phyloP scores from a whole-genome alignment of 1,140 invertebrate species.

The Apolygus lucorum region DNA sequence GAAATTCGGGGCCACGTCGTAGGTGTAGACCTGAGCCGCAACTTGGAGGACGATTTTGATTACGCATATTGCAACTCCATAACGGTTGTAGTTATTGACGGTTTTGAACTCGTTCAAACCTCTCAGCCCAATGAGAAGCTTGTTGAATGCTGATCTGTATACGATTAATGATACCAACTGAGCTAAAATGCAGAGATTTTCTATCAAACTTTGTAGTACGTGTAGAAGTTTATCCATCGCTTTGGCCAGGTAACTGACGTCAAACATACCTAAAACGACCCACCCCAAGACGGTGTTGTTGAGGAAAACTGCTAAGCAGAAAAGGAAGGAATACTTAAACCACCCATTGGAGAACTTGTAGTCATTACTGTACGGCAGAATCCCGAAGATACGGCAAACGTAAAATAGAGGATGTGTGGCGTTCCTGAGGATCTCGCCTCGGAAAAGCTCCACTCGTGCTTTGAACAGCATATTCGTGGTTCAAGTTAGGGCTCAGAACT shows the following conservation, averaged over 20 bases:
- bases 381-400: not conserved
- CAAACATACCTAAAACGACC: not conserved
- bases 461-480: slow-evolving; percentile 12
- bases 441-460: slow-evolving; percentile 2
- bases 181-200: not conserved
- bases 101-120: not conserved
- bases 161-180: slow-evolving; percentile 1
- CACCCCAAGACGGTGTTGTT: not conserved
- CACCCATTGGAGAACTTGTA: not conserved
- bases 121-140: not conserved
- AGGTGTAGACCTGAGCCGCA: not conserved
- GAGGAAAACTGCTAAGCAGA: not conserved
- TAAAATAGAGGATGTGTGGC: not conserved
- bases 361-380: not conserved
- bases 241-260: not conserved
- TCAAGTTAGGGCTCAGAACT: too few species aligned
- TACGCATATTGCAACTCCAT: slow-evolving; percentile 2
- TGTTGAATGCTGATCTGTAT: not conserved
- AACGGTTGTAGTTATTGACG: not conserved
- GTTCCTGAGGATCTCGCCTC: not conserved
- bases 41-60: not conserved
- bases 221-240: not conserved
- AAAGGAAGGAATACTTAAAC: slow-evolving; percentile 3
- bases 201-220: not conserved
- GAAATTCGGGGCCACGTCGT: not conserved